Percentiles rank a stretch among this genome's conserved stretches.
Evolutionary conservation across 1,140 invertebrate species (phyloP).

Genomic region (Drosophila virilis): DNA sequence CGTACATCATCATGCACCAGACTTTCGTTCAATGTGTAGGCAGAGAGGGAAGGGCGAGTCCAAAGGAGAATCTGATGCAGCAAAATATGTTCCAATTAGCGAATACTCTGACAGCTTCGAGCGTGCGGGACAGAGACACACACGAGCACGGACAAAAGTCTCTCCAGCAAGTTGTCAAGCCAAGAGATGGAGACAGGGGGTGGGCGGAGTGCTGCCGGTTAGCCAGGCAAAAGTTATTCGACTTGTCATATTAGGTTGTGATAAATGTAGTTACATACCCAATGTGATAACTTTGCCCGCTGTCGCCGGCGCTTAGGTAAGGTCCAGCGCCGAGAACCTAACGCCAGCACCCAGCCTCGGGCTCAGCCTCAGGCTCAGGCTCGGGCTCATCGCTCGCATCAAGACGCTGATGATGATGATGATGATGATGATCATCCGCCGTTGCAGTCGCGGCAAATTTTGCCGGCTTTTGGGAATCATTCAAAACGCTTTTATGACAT

Average conservation of each 20-base stretch:
- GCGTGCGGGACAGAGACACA: background rate
- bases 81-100: conserved; percentile 82
- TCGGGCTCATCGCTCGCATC: background rate
- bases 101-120: conserved; percentile 62
- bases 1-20: conserved; percentile 52
- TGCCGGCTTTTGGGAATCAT: conserved; percentile 41
- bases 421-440: conserved; percentile 64
- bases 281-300: conserved; percentile 75
- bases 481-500: conserved; percentile 65
- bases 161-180: background rate
- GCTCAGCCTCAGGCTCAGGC: background rate
- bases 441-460: background rate
- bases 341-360: background rate
- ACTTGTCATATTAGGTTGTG: conserved; percentile 83
- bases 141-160: background rate
- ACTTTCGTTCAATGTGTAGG: background rate
- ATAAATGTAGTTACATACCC: conserved; percentile 82
- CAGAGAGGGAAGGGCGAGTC: background rate
- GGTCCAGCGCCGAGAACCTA: conserved; percentile 2
- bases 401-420: conserved; percentile 34
- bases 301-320: conserved; percentile 43
- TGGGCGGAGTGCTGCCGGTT: background rate
- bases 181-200: background rate
- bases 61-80: conserved; percentile 3
- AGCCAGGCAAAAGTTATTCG: conserved; percentile 74